Evolutionary conservation across 2,888 invertebrate genomes (phyloP).

Genomic region (Drosophila neonasuta): DNA sequence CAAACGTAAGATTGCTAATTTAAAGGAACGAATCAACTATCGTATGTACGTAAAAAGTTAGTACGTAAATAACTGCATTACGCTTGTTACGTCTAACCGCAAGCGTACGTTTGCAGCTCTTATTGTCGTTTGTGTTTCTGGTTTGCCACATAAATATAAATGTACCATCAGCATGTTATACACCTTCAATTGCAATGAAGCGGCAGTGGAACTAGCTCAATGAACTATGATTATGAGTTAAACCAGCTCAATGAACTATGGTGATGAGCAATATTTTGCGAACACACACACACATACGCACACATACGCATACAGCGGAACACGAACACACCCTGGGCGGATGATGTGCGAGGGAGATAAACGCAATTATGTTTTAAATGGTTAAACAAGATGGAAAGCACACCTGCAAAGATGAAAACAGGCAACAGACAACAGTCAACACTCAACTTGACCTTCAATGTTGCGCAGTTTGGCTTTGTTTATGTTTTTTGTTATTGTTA

Average conservation of each 20-base stretch:
- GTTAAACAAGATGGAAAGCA: slow-evolving; percentile 39
- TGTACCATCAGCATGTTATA: too few relatives aligned
- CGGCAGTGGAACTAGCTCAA: slow-evolving; percentile 2
- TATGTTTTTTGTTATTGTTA: neutral
- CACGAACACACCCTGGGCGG: slow-evolving; percentile 7
- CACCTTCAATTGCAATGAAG: too few relatives aligned
- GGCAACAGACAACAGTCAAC: slow-evolving; percentile 3
- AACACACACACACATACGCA: neutral
- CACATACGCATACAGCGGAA: neutral
- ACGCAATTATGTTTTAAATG: slow-evolving; percentile 53
- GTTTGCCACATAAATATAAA: too few relatives aligned
- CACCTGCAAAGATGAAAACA: slow-evolving; percentile 26
- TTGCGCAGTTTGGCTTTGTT: slow-evolving; percentile 24
- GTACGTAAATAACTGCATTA: too few relatives aligned
- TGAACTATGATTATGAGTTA: slow-evolving; percentile 2
- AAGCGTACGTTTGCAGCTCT: too few relatives aligned
- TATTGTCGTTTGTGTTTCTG: too few relatives aligned
- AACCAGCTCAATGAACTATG: slow-evolving; percentile 6
- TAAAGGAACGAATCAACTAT: too few relatives aligned
- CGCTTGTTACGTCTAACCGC: too few relatives aligned
- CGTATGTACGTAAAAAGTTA: too few relatives aligned
- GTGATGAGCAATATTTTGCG: slow-evolving; percentile 19
- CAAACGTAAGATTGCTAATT: too few relatives aligned
- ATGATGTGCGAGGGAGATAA: slow-evolving; percentile 37
- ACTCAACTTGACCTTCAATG: slow-evolving; percentile 55